Base-by-base conservation (phyloP, 2,888 invertebrate species). In the Petrolisthes manimaculis region DNA sequence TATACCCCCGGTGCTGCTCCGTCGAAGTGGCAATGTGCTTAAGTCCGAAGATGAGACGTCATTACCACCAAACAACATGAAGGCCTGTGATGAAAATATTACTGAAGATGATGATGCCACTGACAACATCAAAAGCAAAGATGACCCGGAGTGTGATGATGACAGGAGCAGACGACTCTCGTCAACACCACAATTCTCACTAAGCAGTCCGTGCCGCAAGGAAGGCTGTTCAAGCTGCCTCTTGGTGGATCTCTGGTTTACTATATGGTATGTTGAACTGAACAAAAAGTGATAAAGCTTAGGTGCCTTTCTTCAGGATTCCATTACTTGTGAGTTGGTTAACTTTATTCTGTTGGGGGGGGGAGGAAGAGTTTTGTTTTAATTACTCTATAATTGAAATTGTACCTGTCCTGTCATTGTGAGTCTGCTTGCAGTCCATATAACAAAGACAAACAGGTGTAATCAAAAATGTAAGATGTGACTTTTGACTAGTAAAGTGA, bases 161-260 rank as follows among this genome's bases (percentile, higher is more conserved):
- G 67, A 14, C 24, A 54, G 67, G 24, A 18, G 55, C 21, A 79
- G 53, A 21, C 51, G 51, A 24, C 12, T n/a, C 21, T 37, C 14
- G 9, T 24, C 81, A n/a, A 56, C 80, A 61, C 75, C 53, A 14
- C 71, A 74, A 53, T 37, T 71, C 21, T 53, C 71, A 9, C 54
- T 80, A 14, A 56, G 81, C 56, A 74, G 80, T 37, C 81, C 81
- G 74, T 86, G 86, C 21, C 69, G 82, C 81, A 71, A 80, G 53
- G 81, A 75, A 14, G 78, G 81, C n/a, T 88, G 88, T 67, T 80
- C 71, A 61, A 71, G 81, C 21, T 88, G 88, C 80, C 84, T 67
- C 14, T 55, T 88, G 79, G 84, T 88, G 51, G 88, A 88, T n/a
- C 74, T 88, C 5, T 88, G 88, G 88, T 88, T 88, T 67, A 88